These are phyloP conservation scores for Meda fulgida DNA, from an alignment of 2,797 vertebrate genomes.

Conservation along the genomic window DNA sequence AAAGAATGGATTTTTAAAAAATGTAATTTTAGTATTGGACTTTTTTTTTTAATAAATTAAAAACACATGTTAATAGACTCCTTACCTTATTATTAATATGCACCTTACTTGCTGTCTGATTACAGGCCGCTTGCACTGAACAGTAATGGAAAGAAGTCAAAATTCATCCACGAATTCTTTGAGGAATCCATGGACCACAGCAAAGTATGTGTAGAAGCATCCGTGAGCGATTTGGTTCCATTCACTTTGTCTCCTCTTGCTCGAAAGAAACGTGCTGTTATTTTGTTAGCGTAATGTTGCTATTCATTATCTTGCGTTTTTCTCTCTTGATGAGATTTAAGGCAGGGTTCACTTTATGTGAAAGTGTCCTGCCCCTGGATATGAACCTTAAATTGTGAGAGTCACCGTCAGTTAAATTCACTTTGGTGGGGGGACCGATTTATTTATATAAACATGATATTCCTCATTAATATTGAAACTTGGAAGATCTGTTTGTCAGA, in stretches of 20 bases:
- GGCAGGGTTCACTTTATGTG: constrained; percentile 33
- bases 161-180: constrained; percentile 89
- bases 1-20: neutral
- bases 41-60: neutral
- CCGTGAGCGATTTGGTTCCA: neutral
- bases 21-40: neutral
- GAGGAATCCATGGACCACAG: constrained; percentile 83
- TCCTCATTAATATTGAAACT: constrained; percentile 18
- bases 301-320: constrained; percentile 21
- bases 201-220: constrained; percentile 63
- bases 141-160: constrained; percentile 89
- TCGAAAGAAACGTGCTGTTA: neutral
- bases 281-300: neutral
- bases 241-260: neutral
- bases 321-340: constrained; percentile 48
- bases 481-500: neutral
- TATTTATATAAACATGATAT: constrained; percentile 34
- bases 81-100: neutral
- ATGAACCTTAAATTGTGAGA: constrained; percentile 30
- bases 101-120: neutral
- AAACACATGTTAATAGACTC: neutral
- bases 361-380: constrained; percentile 26
- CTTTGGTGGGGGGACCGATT: constrained; percentile 40
- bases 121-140: constrained; percentile 66
- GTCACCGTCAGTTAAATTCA: constrained; percentile 31